A percentile compares a stretch with the other conserved stretches of the same genome.
Evolutionary conservation across 2,888 invertebrate genomes (phyloP).

Genomic region (Meandrusa payeni): DNA sequence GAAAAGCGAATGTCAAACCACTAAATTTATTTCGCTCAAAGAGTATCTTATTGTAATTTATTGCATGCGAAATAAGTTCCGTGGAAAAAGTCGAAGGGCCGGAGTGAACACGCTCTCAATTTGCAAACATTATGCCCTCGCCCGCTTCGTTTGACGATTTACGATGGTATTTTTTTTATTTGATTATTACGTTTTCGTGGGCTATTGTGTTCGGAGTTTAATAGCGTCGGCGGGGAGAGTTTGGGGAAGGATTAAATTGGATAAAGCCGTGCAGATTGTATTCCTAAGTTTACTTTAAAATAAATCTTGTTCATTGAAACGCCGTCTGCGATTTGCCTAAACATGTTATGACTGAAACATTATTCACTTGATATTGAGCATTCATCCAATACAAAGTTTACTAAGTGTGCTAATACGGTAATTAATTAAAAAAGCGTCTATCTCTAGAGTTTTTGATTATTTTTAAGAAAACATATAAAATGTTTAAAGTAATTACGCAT

Average conservation of each 20-base stretch:
- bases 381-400: too few species aligned
- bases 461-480: too few species aligned
- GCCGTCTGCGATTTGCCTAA: too few species aligned
- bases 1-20: slow-evolving; percentile 46
- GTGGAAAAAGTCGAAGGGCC: slow-evolving; percentile 40
- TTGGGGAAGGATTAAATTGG: slow-evolving; percentile 29
- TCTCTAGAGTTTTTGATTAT: too few species aligned
- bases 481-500: too few species aligned
- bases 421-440: too few species aligned
- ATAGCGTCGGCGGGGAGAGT: slow-evolving; percentile 26
- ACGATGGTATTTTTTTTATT: slow-evolving; percentile 33
- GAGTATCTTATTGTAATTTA: slow-evolving; percentile 51
- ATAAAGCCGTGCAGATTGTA: slow-evolving; percentile 17
- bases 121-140: slow-evolving; percentile 55
- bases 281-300: slow-evolving; percentile 2
- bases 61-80: slow-evolving; percentile 51
- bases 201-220: slow-evolving; percentile 30
- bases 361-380: too few species aligned
- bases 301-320: slow-evolving; percentile 1
- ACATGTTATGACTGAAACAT: too few species aligned
- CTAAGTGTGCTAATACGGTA: too few species aligned
- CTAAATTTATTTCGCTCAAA: slow-evolving; percentile 46
- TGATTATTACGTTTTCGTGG: slow-evolving; percentile 34
- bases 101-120: slow-evolving; percentile 40
- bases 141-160: slow-evolving; percentile 37